Evolutionary conservation across 2,113 vertebrate species (phyloP), one percentile per base, ranked within the genome.

Genomic region (Triplophysa rosa): DNA sequence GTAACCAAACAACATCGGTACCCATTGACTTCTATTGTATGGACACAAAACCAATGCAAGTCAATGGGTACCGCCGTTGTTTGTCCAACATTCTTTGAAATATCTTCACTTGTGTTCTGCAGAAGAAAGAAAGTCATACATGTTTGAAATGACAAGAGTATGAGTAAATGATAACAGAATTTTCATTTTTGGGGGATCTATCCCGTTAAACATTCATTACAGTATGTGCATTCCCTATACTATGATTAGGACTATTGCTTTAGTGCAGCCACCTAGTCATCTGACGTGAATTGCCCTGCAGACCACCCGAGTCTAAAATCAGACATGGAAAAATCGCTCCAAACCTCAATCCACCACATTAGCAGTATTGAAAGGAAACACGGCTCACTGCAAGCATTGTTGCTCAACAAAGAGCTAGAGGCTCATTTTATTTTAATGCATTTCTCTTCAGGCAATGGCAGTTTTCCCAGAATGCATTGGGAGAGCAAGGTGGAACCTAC

Each of bases 401-500:
- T 63, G 29, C 76, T 75, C 69, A 65, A 77, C 37, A 59, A 47
- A 78, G 66, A 75, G 45, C 71, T 19, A 45, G 29, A 71, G 69
- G 65, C 77, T 33, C 63, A 74, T 81, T 73, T 47, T 59, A 56
- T 69, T 79, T 82, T 70, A 82, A 72, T 69, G 74, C 61, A 66
- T 64, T 82, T 73, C 74, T 70, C 47, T 80, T 73, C 64, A 47
- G 26, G n/a, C 64, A 67, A 26, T 49, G 59, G 52, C 49, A 64
- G 79, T 42, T 29, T 7, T 75, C 49, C 56, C 65, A 70, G 58
- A 70, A 23, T 26, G 3, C 42, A 69, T 33, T 52, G 83, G 83
- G 79, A 85, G 54, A 58, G 54, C 54, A n/a, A 58, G 81, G 84
- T 84, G 80, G 84, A 86, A 77, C 29, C 83, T 86, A 84, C 86